Evolutionary conservation across 2,113 vertebrate species (phyloP).

Genomic region (Tenrec ecaudatus): DNA sequence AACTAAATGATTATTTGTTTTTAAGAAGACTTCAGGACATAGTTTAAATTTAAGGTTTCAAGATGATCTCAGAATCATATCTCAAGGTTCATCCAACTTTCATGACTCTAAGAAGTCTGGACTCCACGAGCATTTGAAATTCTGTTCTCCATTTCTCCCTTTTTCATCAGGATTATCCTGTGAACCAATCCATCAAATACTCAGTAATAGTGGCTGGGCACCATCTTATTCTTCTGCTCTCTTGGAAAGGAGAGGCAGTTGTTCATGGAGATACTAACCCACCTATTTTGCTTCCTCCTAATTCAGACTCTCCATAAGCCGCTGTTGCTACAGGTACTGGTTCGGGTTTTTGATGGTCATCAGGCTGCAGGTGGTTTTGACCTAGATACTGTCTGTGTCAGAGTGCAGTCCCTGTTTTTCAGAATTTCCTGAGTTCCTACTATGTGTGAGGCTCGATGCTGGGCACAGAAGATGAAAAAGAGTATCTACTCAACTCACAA

Average conservation of each 20-base stretch:
- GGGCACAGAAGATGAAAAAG: background rate
- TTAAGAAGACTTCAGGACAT: background rate
- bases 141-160: background rate
- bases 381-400: background rate
- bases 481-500: background rate
- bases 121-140: background rate
- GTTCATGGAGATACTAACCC: background rate
- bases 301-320: background rate
- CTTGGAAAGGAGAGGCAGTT: background rate
- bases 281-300: background rate
- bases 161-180: background rate
- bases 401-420: background rate
- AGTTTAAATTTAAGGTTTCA: background rate
- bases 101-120: background rate
- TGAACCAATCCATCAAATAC: background rate
- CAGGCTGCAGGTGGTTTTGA: background rate
- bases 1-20: background rate
- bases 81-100: too few species aligned
- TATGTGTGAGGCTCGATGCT: background rate
- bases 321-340: background rate
- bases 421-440: background rate
- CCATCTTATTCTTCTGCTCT: background rate
- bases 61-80: too few species aligned
- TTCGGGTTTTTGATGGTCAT: background rate
- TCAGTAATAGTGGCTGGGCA: background rate